Base-by-base conservation (phyloP, 2,888 invertebrate genomes). In the Nesidiocoris tenuis region DNA sequence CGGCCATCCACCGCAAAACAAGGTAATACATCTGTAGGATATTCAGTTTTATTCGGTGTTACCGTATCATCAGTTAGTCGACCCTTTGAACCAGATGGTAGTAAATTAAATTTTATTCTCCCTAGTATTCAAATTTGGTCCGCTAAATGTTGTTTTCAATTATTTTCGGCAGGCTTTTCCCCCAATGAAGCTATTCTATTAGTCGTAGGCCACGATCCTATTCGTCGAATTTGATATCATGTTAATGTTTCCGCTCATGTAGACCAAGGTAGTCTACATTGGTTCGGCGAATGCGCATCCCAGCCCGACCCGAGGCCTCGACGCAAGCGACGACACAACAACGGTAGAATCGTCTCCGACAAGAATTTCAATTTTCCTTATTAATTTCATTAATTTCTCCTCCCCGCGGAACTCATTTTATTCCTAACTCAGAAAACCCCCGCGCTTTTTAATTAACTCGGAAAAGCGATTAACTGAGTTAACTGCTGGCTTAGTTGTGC, bases 1-100 rank as follows among this genome's bases (percentile, higher is more conserved):
- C 83, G 83, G 66, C 80, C 82, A 65, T 78, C 82, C 21, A 79
- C 81, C 61, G 79, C 79, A 65, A 82, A 81, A 80, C 81, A 79
- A 81, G 81, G 81, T 81, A 75, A 79, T 64, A 9, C 3, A 59
- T 59, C 39, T n/a, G n/a, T n/a, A n/a, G n/a, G n/a, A n/a, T n/a
- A n/a, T n/a, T n/a, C n/a, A n/a, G n/a, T n/a, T n/a, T n/a, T n/a
- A n/a, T n/a, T n/a, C n/a, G n/a, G n/a, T n/a, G n/a, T n/a, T n/a
- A n/a, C n/a, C n/a, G n/a, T n/a, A n/a, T n/a, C n/a, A n/a, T n/a
- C n/a, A n/a, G n/a, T n/a, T n/a, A n/a, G n/a, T n/a, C n/a, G n/a
- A n/a, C n/a, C n/a, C n/a, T n/a, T n/a, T n/a, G n/a, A n/a, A n/a
- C n/a, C n/a, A n/a, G n/a, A n/a, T n/a, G n/a, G n/a, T n/a, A n/a